Percentiles rank a stretch among this genome's conserved stretches.
phyloP scores from a whole-genome alignment of 2,113 vertebrate genomes.

The Cavia porcellus region DNA sequence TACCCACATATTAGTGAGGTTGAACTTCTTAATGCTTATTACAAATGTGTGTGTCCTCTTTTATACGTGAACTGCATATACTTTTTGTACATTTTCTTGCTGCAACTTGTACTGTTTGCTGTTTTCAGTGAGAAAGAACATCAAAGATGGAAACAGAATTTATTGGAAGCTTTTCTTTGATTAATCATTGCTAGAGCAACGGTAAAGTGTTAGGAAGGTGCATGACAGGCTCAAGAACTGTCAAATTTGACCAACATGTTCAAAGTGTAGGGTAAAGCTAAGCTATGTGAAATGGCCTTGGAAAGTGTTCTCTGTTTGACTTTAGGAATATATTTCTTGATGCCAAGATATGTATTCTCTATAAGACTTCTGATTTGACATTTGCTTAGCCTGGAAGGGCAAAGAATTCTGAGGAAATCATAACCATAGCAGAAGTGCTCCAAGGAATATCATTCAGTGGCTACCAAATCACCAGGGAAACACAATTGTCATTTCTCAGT shows the following conservation, averaged over 20 bases:
- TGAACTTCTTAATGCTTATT: constrained; percentile 25
- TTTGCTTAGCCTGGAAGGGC: neutral
- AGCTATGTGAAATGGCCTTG: neutral
- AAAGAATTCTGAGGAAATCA: neutral
- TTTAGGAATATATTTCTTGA: neutral
- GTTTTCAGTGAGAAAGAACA: constrained; percentile 5
- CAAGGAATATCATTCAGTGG: neutral
- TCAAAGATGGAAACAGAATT: neutral
- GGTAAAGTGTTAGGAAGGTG: neutral
- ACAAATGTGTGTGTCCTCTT: neutral
- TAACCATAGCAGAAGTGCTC: neutral
- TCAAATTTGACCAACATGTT: neutral
- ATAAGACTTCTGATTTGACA: neutral
- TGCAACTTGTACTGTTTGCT: neutral
- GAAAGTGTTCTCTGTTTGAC: neutral
- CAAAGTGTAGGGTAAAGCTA: neutral
- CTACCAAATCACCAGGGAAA: neutral
- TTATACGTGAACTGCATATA: neutral
- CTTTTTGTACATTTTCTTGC: neutral
- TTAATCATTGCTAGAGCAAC: neutral
- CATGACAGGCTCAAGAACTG: neutral
- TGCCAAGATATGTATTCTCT: neutral
- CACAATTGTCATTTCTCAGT: neutral
- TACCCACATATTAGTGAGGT: constrained; percentile 24
- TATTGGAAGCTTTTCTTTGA: neutral